These are phyloP conservation scores for Xanthia togata DNA, from an alignment of 2,888 invertebrate genomes.

Conservation along the genomic window DNA sequence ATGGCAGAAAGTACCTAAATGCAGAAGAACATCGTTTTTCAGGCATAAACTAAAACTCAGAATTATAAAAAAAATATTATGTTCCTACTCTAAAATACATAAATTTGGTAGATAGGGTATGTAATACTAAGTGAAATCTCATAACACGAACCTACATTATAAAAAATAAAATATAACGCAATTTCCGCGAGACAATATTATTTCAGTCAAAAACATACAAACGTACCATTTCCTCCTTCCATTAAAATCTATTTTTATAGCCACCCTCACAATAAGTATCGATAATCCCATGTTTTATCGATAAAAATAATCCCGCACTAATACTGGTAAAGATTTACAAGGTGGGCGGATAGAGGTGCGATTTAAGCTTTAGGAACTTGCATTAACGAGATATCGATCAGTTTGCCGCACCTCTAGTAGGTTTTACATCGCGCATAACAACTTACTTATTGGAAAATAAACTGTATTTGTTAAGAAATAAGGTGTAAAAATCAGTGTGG, in stretches of 20 bases:
- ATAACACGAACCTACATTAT: too few relatives aligned
- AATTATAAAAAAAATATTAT: too few relatives aligned
- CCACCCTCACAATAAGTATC: slow-evolving; percentile 39
- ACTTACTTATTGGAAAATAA: neutral
- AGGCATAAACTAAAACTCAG: too few relatives aligned
- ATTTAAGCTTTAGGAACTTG: slow-evolving; percentile 76
- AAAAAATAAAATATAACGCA: neutral
- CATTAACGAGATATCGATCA: slow-evolving; percentile 82
- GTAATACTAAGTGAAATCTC: too few relatives aligned
- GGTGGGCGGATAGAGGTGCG: slow-evolving; percentile 74
- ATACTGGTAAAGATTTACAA: slow-evolving; percentile 75
- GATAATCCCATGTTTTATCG: slow-evolving; percentile 63
- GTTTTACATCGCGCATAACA: neutral
- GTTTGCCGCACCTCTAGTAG: slow-evolving; percentile 38
- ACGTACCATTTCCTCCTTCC: slow-evolving; percentile 3
- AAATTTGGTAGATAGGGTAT: too few relatives aligned
- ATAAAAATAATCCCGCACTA: slow-evolving; percentile 58
- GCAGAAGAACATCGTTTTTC: too few relatives aligned
- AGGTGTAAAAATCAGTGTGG: neutral
- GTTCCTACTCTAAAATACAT: too few relatives aligned
- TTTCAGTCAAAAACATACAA: neutral
- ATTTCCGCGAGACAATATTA: slow-evolving; percentile 1
- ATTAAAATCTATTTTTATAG: slow-evolving; percentile 24
- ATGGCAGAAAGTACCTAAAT: too few relatives aligned
- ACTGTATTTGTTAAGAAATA: rapidly evolving